A percentile compares a stretch with the other conserved stretches of the same genome.
Evolutionary conservation across 2,113 vertebrate genomes (phyloP).

Genomic region (Zosterops japonicus): DNA sequence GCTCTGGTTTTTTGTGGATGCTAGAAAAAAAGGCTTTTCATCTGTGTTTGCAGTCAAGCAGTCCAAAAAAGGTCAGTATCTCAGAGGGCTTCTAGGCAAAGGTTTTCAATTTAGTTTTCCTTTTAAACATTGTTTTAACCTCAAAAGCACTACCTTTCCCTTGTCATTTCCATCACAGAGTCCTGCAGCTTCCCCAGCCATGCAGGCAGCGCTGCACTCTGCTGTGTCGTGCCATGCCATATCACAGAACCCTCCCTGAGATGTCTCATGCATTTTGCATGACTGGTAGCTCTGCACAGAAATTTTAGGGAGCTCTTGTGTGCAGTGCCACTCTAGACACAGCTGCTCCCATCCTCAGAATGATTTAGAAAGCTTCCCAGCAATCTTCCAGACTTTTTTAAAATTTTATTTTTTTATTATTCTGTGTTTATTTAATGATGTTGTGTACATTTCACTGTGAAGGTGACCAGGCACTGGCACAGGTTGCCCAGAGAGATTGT

Average conservation of each 20-base stretch:
- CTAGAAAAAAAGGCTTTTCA: background rate
- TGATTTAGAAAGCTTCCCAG: background rate
- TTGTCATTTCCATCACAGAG: background rate
- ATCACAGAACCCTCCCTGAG: fast-evolving
- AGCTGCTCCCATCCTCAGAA: background rate
- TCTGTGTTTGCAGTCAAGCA: background rate
- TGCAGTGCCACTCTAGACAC: fast-evolving
- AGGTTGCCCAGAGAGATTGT: background rate
- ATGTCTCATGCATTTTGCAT: background rate
- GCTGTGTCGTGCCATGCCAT: fast-evolving
- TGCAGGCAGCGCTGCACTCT: background rate
- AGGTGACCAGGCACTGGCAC: background rate
- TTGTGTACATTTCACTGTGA: background rate
- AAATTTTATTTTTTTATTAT: too few species aligned
- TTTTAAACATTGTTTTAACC: background rate
- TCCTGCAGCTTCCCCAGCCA: background rate
- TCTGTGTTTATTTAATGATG: background rate
- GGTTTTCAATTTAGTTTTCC: background rate
- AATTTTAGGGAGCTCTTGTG: background rate
- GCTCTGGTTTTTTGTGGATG: background rate
- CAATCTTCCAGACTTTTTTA: background rate
- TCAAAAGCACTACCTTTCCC: background rate
- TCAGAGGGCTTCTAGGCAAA: background rate
- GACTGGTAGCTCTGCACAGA: background rate
- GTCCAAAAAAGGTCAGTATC: background rate